Percentiles rank a stretch among this genome's conserved stretches.
Conservation (phyloP, 2,888 invertebrate species). For the Entomobrya multifasciata region DNA sequence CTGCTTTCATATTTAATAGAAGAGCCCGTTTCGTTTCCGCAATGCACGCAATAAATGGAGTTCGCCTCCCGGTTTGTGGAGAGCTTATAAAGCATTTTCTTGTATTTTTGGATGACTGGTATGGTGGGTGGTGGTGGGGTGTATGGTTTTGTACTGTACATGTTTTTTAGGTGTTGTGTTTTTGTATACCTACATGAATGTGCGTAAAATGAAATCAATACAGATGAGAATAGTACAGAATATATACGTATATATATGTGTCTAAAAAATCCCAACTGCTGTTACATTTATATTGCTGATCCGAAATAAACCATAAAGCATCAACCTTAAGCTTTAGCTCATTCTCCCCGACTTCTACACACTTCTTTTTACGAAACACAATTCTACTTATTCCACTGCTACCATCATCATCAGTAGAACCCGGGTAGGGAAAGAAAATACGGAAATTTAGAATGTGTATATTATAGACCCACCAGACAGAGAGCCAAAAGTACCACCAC, state of each 20-base stretch:
- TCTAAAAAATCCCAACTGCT: background rate
- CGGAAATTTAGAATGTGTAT: conserved; percentile 23
- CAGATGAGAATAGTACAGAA: conserved; percentile 33
- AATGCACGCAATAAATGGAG: conserved; percentile 47
- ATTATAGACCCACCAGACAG: no score
- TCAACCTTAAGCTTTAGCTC: conserved; percentile 50
- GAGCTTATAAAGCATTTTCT: conserved; percentile 6
- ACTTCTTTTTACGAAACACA: background rate
- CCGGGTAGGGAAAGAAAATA: conserved; percentile 19
- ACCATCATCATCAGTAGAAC: background rate
- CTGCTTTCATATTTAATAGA: conserved; percentile 10
- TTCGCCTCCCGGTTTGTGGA: conserved; percentile 29
- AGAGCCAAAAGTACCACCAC: conserved; percentile 19
- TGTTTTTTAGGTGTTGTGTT: background rate
- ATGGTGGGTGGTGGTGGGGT: background rate
- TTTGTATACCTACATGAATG: conserved; percentile 26
- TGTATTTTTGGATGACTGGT: background rate
- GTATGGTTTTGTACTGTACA: background rate
- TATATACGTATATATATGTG: background rate
- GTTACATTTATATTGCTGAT: conserved; percentile 37
- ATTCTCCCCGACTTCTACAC: conserved; percentile 33
- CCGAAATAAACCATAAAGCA: conserved; percentile 60
- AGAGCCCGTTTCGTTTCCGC: conserved; percentile 34
- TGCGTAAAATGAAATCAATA: conserved; percentile 62
- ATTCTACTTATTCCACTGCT: background rate